These are phyloP conservation scores for Drosophila nannoptera DNA, from an alignment of 1,140 invertebrate genomes.

Conservation along the genomic window DNA sequence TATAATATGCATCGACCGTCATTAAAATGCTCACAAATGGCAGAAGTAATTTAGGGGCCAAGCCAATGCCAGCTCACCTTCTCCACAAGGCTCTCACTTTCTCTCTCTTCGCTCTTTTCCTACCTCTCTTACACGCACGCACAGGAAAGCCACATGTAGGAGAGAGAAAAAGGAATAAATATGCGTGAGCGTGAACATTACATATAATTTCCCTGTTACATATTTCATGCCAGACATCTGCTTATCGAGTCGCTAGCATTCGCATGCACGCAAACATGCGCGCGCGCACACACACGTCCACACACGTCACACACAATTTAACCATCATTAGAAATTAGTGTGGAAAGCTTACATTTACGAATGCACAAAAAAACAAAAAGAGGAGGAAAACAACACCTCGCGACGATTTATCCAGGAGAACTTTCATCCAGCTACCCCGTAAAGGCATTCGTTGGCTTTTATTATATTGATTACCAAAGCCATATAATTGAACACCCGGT, in stretches of 20 bases:
- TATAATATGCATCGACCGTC: conserved; percentile 32
- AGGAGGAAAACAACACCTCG: background rate
- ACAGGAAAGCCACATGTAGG: background rate
- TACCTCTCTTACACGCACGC: background rate
- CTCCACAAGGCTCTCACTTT: no score
- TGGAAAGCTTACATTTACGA: conserved; percentile 37
- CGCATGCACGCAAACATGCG: background rate
- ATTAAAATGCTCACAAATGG: conserved; percentile 32
- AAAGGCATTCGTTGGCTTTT: background rate
- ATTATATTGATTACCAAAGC: conserved; percentile 24
- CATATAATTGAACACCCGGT: conserved; percentile 31
- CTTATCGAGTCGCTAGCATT: conserved; percentile 35
- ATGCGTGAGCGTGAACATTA: conserved; percentile 23
- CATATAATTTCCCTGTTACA: conserved; percentile 38
- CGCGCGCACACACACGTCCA: conserved; percentile 4
- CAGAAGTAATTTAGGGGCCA: conserved; percentile 14
- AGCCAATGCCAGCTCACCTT: background rate
- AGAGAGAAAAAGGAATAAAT: background rate
- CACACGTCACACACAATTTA: conserved; percentile 11
- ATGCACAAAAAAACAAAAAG: no score
- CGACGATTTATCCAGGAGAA: conserved; percentile 8
- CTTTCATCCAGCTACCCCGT: conserved; percentile 1
- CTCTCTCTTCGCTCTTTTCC: no score
- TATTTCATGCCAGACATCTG: conserved; percentile 29
- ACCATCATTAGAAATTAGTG: conserved; percentile 33